Base-by-base conservation (phyloP, 2,797 vertebrate species). In the Poeciliopsis infans region DNA sequence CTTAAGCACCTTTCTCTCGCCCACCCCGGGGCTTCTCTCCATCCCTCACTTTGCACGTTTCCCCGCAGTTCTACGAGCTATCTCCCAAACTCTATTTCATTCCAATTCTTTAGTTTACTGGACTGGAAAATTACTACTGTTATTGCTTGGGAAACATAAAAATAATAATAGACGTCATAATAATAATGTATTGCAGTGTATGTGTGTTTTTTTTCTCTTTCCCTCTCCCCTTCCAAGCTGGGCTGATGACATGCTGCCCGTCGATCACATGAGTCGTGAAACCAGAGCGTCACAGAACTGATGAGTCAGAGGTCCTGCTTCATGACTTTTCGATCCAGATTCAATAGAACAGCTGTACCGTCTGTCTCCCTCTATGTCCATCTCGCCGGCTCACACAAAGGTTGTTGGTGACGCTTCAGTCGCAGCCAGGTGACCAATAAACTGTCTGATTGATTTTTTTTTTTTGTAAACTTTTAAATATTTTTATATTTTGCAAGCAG, bases 271-370 rank as follows among this genome's bases (percentile, higher is more conserved):
- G 91, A 92, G 91, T 85, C 66, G 41, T 91, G 92, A 91, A 94
- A 87, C 87, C 51, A 23, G 85, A 92, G 91, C 87, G 85, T 90
- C 91, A 87, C 90, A 94, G 93, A 94, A 95, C 88, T 95, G 94
- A 95, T 95, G 95, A 96, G 91, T 96, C 95, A 95, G 95, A 95
- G 89, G 88, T 90, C 87, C 90, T 82, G 92, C 93, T 94, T 94
- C 91, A 91, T 90, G 92, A 92, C 92, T 93, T 94, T 95, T 95
- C 92, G 80, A 92, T 91, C 84, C 86, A 77, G 89, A 93, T 93
- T 92, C 93, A 95, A 94, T 93, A 91, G 90, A 93, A 90, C 93
- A 93, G 93, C 93, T 94, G 94, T 92, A 91, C 79, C 45, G 87
- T 91, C 89, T 88, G 85, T 89, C 89, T 72, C 79, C 46, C 83